Evolutionary conservation across 1,140 invertebrate genomes (phyloP).

Genomic region (Trachymyrmex septentrionalis): DNA sequence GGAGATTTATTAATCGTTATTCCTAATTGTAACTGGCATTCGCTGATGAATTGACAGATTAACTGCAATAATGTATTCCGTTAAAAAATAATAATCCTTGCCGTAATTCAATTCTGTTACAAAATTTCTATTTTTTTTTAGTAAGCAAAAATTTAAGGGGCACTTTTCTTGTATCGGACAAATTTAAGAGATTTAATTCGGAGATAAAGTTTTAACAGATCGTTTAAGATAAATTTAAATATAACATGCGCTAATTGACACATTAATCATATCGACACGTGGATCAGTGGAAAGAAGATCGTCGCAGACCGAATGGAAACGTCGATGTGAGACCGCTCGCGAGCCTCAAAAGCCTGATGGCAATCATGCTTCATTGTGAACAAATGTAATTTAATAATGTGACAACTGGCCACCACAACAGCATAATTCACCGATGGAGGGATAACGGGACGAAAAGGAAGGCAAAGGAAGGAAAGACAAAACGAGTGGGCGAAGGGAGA

Average conservation of each 20-base stretch:
- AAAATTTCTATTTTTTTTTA: conserved; percentile 15
- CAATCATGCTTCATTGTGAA: conserved; percentile 74
- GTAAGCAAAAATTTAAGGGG: not conserved
- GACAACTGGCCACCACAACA: conserved; percentile 70
- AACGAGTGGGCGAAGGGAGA: not conserved
- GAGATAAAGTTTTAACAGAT: not conserved
- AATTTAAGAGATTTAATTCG: not conserved
- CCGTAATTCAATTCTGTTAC: no score
- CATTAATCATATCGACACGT: conserved; percentile 6
- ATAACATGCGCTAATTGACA: not conserved
- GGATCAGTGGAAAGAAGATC: conserved; percentile 38
- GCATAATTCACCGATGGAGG: conserved; percentile 70
- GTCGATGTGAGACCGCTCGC: conserved; percentile 23
- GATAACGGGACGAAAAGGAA: conserved; percentile 41
- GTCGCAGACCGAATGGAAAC: conserved; percentile 23
- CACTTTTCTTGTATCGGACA: no score
- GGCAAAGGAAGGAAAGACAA: conserved; percentile 13
- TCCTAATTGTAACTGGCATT: conserved; percentile 3
- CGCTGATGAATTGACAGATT: not conserved
- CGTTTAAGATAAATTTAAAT: not conserved
- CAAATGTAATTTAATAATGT: conserved; percentile 78
- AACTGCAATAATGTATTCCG: not conserved
- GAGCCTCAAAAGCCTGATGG: conserved; percentile 69
- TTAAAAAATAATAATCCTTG: not conserved
- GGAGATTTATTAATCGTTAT: not conserved